Base-by-base conservation (phyloP, 2,113 vertebrate species). In the Percina caprodes region DNA sequence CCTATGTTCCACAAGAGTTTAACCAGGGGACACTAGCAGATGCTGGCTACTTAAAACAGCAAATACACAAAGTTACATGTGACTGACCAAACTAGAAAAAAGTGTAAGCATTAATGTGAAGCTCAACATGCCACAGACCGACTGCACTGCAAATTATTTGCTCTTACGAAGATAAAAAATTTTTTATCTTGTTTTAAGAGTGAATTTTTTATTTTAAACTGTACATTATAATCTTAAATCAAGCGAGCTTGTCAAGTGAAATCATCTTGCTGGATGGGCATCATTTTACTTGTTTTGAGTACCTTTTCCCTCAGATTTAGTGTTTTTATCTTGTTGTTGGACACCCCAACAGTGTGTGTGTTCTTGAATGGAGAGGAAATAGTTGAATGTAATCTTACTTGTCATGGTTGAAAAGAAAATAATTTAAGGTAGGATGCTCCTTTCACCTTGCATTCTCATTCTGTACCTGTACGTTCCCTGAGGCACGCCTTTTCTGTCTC, bases 401-500 rank as follows among this genome's bases (percentile, higher is more conserved):
- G 24, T 74, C 56, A 74, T 69, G 39, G 30, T 59, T 84, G 60
- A 48, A 67, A 77, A 72, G 48, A 67, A 39, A 48, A 35, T 30
- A 52, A 55, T 55, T 52, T 58, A 67, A 35, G 26, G 24, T 21
- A 33, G 46, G 35, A 1, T 33, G 54, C 45, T 73, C 46, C 56
- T 67, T 62, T 72, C 18, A 62, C 24, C 63, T 42, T 69, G 54
- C 26, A 73, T 65, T 54, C 68, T 76, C 42, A 65, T 77, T 80
- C 65, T 78, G 19, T 60, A 9, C 46, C 42, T 67, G 49, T 59
- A n/a, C 49, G 39, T 76, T 66, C 67, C 4, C 16, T 65, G 42
- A 39, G n/a, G n/a, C n/a, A n/a, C n/a, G 1, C 56, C 7, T 66
- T 60, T 49, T 81, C 80, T 82, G 61, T 71, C 35, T 73, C 63